A percentile compares a stretch with the other conserved stretches of the same genome.
Conservation (phyloP, 2,797 vertebrate genomes). For the Poeciliopsis turneri region DNA sequence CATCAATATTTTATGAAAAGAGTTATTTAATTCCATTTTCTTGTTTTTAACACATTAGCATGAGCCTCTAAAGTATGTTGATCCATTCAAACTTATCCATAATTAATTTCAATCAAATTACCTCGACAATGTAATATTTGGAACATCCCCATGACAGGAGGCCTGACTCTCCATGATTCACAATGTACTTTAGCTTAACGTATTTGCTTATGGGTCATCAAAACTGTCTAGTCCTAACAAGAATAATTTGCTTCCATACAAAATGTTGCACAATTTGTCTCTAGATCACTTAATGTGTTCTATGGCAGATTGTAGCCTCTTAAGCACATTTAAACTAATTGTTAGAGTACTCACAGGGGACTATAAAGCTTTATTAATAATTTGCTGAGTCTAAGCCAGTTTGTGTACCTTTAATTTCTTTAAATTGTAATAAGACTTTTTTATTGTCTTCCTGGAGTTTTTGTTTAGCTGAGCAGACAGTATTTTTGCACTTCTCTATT, state of each 20-base stretch:
- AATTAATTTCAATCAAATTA: background rate
- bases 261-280: conserved; percentile 3
- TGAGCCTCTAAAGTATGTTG: background rate
- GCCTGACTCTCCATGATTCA: background rate
- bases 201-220: background rate
- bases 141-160: background rate
- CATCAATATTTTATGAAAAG: background rate
- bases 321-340: background rate
- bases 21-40: background rate
- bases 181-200: background rate
- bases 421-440: background rate
- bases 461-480: background rate
- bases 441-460: background rate
- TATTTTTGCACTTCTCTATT: background rate
- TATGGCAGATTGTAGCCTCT: background rate
- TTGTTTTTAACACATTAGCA: background rate
- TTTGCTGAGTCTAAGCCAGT: background rate
- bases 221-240: background rate
- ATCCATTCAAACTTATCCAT: background rate
- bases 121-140: background rate
- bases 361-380: background rate
- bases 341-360: background rate
- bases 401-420: background rate
- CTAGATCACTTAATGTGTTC: background rate
- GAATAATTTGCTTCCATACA: background rate